A percentile compares a stretch with the other conserved stretches of the same genome.
phyloP scores from a whole-genome alignment of 1,140 invertebrate genomes.

The Elymnias hypermnestra region DNA sequence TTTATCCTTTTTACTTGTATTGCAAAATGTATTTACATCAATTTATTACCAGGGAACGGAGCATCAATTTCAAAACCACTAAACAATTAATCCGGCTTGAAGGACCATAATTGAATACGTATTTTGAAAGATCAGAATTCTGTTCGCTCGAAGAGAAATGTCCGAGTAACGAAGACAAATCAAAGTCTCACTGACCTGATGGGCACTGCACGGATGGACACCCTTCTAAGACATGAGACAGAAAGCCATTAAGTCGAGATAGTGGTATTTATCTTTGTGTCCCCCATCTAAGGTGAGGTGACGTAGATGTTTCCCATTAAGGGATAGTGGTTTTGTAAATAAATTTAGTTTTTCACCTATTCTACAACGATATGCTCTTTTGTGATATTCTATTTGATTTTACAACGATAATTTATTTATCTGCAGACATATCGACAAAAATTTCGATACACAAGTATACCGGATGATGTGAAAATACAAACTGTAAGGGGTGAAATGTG shows the following conservation, averaged over 20 bases:
- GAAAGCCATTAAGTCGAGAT: slow-evolving; percentile 67
- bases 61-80: slow-evolving; percentile 15
- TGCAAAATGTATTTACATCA: background rate
- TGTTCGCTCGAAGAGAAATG: slow-evolving; percentile 47
- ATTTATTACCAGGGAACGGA: background rate
- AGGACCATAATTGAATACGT: slow-evolving; percentile 42
- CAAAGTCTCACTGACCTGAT: slow-evolving; percentile 53
- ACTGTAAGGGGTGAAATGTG: too few relatives aligned
- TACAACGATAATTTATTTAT: too few relatives aligned
- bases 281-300: slow-evolving; percentile 39
- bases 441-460: too few relatives aligned
- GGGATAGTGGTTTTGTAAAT: slow-evolving; percentile 30
- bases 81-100: slow-evolving; percentile 25
- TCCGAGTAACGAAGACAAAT: slow-evolving; percentile 74
- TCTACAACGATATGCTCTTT: background rate
- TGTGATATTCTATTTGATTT: too few relatives aligned
- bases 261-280: slow-evolving; percentile 63
- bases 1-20: too few relatives aligned
- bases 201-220: slow-evolving; percentile 41
- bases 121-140: slow-evolving; percentile 45
- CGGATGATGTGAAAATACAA: too few relatives aligned
- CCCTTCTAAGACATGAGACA: slow-evolving; percentile 54
- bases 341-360: slow-evolving; percentile 27
- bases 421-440: too few relatives aligned
- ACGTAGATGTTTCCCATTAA: slow-evolving; percentile 51